Conservation (phyloP, 2,797 vertebrate genomes). For the Hemibagrus guttatus region DNA sequence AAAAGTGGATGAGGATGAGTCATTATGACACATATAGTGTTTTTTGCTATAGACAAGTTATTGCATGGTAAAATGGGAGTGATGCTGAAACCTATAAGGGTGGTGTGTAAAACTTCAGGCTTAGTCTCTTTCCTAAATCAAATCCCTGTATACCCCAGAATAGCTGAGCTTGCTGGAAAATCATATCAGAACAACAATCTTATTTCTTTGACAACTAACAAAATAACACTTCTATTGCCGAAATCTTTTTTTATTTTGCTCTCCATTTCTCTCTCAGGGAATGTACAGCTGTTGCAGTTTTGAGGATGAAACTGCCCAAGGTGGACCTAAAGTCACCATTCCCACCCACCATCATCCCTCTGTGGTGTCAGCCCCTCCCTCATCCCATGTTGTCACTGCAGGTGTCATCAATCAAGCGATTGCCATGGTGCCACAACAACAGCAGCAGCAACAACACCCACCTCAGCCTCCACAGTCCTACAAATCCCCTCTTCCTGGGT, state of each 20-base stretch:
- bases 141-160: slow-evolving; percentile 14
- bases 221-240: slow-evolving; percentile 18
- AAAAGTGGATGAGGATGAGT: neutral
- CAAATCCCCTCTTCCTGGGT: slow-evolving; percentile 79
- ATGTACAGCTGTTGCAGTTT: slow-evolving; percentile 96
- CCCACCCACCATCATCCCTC: slow-evolving; percentile 74
- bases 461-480: slow-evolving; percentile 74
- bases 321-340: slow-evolving; percentile 72
- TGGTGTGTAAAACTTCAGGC: slow-evolving; percentile 5
- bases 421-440: slow-evolving; percentile 72
- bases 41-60: slow-evolving; percentile 2
- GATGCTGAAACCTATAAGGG: slow-evolving; percentile 9
- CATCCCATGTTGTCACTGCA: slow-evolving; percentile 73
- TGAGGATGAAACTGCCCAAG: slow-evolving; percentile 81
- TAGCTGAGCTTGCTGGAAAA: slow-evolving; percentile 25
- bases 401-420: slow-evolving; percentile 72
- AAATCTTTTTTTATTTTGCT: slow-evolving; percentile 17
- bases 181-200: slow-evolving; percentile 30
- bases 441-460: slow-evolving; percentile 65
- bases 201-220: neutral
- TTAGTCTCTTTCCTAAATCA: slow-evolving; percentile 14
- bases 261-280: slow-evolving; percentile 71
- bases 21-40: neutral
- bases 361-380: slow-evolving; percentile 73
- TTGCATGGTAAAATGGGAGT: neutral